A percentile compares a stretch with the other conserved stretches of the same genome.
These are phyloP conservation scores for Pygoscelis adeliae DNA, from an alignment of 2,113 vertebrate genomes.

Conservation along the genomic window DNA sequence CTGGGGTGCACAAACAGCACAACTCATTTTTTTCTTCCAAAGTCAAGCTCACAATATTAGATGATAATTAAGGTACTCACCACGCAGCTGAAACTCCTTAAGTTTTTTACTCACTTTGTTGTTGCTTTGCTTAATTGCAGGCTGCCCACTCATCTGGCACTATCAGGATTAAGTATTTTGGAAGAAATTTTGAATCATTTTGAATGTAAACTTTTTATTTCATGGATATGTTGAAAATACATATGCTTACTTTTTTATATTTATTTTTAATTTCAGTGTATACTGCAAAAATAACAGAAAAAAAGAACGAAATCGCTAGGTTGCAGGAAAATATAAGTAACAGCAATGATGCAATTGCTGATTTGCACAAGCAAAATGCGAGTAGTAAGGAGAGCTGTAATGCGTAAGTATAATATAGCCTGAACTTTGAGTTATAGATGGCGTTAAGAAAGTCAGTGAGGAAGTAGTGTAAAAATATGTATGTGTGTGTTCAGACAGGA, in stretches of 20 bases:
- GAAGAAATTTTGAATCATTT: background rate
- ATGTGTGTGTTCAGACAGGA: background rate
- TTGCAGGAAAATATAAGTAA: slow-evolving; percentile 69
- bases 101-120: background rate
- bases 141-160: background rate
- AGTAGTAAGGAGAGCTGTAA: slow-evolving; percentile 58
- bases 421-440: background rate
- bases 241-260: background rate
- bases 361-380: slow-evolving; percentile 67
- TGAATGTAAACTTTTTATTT: background rate
- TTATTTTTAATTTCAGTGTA: slow-evolving; percentile 61
- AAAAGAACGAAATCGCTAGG: slow-evolving; percentile 47
- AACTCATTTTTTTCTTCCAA: background rate
- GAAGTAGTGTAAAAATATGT: background rate
- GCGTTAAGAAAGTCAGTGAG: background rate
- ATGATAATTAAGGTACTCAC: background rate
- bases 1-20: background rate
- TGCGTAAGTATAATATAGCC: slow-evolving; percentile 65
- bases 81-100: background rate
- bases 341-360: slow-evolving; percentile 66
- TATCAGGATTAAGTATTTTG: background rate
- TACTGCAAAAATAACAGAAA: slow-evolving; percentile 52
- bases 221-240: background rate
- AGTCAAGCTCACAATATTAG: background rate
- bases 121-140: background rate